Evolutionary conservation across 2,888 invertebrate species (phyloP).

Genomic region (Galerucella pusilla): DNA sequence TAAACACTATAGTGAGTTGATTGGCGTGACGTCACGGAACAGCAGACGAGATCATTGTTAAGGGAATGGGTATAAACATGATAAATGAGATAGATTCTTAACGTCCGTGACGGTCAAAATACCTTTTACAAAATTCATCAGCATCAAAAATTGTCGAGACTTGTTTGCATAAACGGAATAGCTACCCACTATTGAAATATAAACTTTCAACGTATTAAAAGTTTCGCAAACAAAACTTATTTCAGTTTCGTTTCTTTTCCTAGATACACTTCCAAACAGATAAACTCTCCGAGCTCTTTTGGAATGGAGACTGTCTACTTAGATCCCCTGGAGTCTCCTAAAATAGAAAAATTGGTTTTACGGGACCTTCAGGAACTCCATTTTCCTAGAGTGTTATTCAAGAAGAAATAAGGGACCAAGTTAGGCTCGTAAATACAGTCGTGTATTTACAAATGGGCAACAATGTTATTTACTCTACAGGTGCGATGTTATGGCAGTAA

Average conservation of each 20-base stretch:
- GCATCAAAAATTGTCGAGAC: background rate
- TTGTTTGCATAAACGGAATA: background rate
- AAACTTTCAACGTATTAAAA: background rate
- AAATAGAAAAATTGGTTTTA: conserved; percentile 35
- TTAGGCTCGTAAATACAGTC: conserved; percentile 23
- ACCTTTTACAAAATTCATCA: background rate
- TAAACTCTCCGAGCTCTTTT: conserved; percentile 34
- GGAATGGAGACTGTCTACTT: conserved; percentile 31
- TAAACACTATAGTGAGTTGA: no score
- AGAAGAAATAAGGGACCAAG: conserved; percentile 10
- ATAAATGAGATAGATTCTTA: no score
- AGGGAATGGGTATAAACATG: no score
- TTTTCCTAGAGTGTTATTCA: conserved; percentile 31
- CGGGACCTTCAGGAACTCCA: conserved; percentile 29
- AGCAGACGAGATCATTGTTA: no score
- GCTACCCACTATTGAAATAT: conserved; percentile 9
- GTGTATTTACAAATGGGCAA: conserved; percentile 7
- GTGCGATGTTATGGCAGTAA: background rate
- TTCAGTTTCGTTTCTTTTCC: conserved; percentile 11
- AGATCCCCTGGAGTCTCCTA: conserved; percentile 37
- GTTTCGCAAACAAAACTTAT: background rate
- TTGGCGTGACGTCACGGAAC: no score
- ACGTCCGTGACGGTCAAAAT: no score
- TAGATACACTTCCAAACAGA: conserved; percentile 21
- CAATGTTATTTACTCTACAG: background rate